Evolutionary conservation across 2,888 invertebrate species (phyloP).

Genomic region (Campoletis raptor): DNA sequence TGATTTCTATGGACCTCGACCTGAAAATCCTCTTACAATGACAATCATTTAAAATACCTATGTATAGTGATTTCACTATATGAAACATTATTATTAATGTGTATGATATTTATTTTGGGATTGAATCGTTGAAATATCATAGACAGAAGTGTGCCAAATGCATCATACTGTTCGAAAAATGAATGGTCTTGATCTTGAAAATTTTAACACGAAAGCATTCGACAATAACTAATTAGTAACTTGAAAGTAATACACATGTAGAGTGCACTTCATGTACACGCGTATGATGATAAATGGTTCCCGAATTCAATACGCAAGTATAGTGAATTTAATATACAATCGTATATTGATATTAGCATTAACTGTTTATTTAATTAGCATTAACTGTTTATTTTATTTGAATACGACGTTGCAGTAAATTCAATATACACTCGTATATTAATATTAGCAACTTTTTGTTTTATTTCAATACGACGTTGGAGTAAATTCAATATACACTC

Average conservation of each 20-base stretch:
- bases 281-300: no score
- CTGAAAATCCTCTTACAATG: conserved; percentile 4
- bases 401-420: no score
- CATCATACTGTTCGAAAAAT: conserved; percentile 11
- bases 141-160: neutral
- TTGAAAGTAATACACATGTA: conserved; percentile 13
- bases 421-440: no score
- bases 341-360: no score
- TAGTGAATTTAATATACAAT: no score
- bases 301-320: no score
- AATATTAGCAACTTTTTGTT: no score
- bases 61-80: conserved; percentile 20
- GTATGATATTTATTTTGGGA: conserved; percentile 8
- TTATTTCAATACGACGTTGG: no score
- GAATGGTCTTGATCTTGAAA: neutral
- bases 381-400: no score
- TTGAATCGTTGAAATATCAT: conserved; percentile 5
- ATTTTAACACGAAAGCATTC: neutral
- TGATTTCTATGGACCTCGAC: conserved; percentile 9
- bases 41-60: conserved; percentile 13
- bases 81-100: conserved; percentile 19
- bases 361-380: no score
- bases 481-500: conserved; percentile 6
- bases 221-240: conserved; percentile 4
- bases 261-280: no score